Base-by-base conservation (phyloP, 1,140 invertebrate genomes). In the Campoletis sonorensis region DNA sequence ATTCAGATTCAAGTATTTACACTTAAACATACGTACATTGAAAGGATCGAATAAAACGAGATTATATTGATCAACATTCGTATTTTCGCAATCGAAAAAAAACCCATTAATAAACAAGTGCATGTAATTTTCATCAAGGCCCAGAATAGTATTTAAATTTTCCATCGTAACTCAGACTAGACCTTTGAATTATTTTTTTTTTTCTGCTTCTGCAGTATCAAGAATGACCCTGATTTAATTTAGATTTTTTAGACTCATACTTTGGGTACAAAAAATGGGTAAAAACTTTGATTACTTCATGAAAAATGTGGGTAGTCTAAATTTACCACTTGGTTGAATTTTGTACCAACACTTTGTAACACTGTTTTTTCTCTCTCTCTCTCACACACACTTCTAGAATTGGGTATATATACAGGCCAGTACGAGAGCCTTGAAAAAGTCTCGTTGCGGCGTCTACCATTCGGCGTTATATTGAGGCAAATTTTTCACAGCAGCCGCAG, bases 361-460 rank as follows among this genome's bases (percentile, higher is more conserved):
- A 54, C 51, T 54, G n/a, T 54, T n/a, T 27, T 64, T 13, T 64
- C 26, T 75, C 18, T 5, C 54, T 61, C 40, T 54, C 73, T 58
- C n/a, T 64, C 18, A 7, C 18, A 16, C 8, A 37, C 21, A 33
- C 37, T 45, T 67, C 76, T 18, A 45, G 27, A 21, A 78, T 37
- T 67, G 30, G 64, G 30, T 37, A 7, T 37, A 7, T 11, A 40
- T 2, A 78, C 67, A 26, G 67, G 2, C n/a, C 30, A 16, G 23
- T 27, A 61, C 27, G 64, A 77, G 33, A 78, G 33, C 76, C 33
- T 16, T 67, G 76, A 26, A 67, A n/a, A 77, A 77, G n/a, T 64
- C 75, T 77, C 75, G 75, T 64, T 64, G 75, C 27, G 8, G 51
- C 75, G 37, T 61, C 51, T 33, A 45, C 75, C 75, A 77, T 61